These are phyloP conservation scores for Cheilosia scutellata DNA, from an alignment of 2,888 invertebrate species.

Conservation along the genomic window DNA sequence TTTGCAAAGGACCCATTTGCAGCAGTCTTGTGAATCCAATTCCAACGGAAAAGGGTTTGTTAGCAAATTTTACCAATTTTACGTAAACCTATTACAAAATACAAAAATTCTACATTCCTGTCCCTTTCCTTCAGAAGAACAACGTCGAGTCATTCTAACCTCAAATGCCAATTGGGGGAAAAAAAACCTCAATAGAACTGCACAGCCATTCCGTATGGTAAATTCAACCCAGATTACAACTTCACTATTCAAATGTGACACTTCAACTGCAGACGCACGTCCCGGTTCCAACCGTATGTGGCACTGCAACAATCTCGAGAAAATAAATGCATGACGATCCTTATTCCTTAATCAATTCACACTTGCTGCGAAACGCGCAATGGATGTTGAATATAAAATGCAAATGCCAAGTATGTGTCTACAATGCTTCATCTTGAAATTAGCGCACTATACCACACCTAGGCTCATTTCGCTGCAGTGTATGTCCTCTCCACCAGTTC, in stretches of 20 bases:
- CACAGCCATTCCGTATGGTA: too few relatives aligned
- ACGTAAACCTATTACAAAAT: too few relatives aligned
- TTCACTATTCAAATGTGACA: background rate
- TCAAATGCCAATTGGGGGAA: too few relatives aligned
- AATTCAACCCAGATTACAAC: too few relatives aligned
- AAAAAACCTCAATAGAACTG: too few relatives aligned
- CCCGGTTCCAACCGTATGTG: background rate
- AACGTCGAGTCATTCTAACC: too few relatives aligned
- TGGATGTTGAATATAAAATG: conserved; percentile 51
- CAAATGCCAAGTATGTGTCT: conserved; percentile 36
- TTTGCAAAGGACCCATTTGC: too few relatives aligned
- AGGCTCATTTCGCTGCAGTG: background rate
- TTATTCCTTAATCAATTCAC: conserved; percentile 57
- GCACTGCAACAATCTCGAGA: background rate
- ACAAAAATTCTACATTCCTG: too few relatives aligned
- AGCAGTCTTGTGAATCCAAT: too few relatives aligned
- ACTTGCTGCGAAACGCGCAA: conserved; percentile 26
- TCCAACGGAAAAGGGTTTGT: too few relatives aligned
- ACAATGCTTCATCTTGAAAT: conserved; percentile 20
- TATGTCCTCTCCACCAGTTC: background rate
- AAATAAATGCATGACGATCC: conserved; percentile 42
- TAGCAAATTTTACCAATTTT: too few relatives aligned
- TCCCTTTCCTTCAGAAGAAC: too few relatives aligned
- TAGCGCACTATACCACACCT: conserved; percentile 13
- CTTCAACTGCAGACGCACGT: conserved; percentile 9